These are phyloP conservation scores for Xylota sylvarum DNA, from an alignment of 2,888 invertebrate genomes.

Conservation along the genomic window DNA sequence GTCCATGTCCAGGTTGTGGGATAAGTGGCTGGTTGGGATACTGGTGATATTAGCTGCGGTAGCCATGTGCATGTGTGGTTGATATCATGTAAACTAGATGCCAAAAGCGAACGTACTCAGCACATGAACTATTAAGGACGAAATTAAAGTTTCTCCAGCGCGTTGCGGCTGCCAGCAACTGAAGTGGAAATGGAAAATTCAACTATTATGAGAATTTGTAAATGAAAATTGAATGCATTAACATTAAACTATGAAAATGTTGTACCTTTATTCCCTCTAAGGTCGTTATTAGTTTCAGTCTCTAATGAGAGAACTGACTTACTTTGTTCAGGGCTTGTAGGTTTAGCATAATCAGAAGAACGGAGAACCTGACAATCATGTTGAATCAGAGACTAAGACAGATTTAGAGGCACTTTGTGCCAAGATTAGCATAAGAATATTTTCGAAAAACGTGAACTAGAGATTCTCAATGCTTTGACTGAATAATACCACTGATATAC, in stretches of 20 bases:
- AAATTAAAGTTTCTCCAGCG: conserved; percentile 53
- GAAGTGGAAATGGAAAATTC: conserved; percentile 31
- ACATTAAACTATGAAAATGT: not conserved
- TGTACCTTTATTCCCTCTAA: too few relatives aligned
- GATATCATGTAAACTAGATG: conserved; percentile 56
- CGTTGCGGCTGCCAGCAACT: conserved; percentile 25
- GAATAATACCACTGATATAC: too few relatives aligned
- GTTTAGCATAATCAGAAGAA: too few relatives aligned
- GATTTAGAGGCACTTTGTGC: too few relatives aligned
- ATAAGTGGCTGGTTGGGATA: conserved; percentile 43
- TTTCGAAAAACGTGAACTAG: too few relatives aligned
- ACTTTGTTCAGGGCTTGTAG: too few relatives aligned
- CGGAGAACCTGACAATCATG: too few relatives aligned
- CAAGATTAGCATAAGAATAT: too few relatives aligned
- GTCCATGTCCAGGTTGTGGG: conserved; percentile 65
- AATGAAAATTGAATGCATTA: not conserved
- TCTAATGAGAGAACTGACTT: too few relatives aligned
- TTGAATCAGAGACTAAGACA: too few relatives aligned
- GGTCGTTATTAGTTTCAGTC: too few relatives aligned
- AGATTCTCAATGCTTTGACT: too few relatives aligned
- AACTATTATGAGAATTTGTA: conserved; percentile 4
- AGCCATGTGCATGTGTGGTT: conserved; percentile 46
- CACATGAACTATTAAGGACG: conserved; percentile 52
- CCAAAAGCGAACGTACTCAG: conserved; percentile 46
- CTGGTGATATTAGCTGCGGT: conserved; percentile 57